Percentiles rank a stretch among this genome's conserved stretches.
phyloP scores from a whole-genome alignment of 2,888 invertebrate species.

The Zaprionus obscuricornis region DNA sequence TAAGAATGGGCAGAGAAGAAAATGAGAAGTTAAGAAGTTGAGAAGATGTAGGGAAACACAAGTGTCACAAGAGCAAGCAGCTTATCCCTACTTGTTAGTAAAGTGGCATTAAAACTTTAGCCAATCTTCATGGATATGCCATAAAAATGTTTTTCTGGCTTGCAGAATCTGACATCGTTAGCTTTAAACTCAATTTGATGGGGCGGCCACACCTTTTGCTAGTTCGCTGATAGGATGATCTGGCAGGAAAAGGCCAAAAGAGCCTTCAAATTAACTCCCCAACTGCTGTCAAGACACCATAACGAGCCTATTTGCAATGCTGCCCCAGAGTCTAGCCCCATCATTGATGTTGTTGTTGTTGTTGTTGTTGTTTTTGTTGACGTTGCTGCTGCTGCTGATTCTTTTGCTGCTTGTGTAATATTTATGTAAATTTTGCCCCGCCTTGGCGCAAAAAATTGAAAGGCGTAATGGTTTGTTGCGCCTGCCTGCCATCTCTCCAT shows the following conservation, averaged over 20 bases:
- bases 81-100: background rate
- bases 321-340: constrained; percentile 56
- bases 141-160: constrained; percentile 18
- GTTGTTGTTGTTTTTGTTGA: too few relatives aligned
- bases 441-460: constrained; percentile 60
- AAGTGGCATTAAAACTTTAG: constrained; percentile 23
- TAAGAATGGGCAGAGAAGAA: too few relatives aligned
- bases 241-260: constrained; percentile 24
- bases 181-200: constrained; percentile 51
- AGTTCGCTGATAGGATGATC: constrained; percentile 54
- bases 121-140: constrained; percentile 25
- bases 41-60: too few relatives aligned
- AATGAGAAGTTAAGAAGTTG: too few relatives aligned
- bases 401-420: constrained; percentile 58
- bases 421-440: constrained; percentile 65
- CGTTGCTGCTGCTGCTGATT: too few relatives aligned
- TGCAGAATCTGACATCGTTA: constrained; percentile 36
- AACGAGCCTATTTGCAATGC: constrained; percentile 74
- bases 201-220: constrained; percentile 61
- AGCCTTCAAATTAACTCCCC: constrained; percentile 51
- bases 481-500: constrained; percentile 30
- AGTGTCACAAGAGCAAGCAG: too few relatives aligned
- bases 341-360: constrained; percentile 20
- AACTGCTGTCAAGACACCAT: constrained; percentile 40
- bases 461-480: constrained; percentile 69